Evolutionary conservation across 2,888 invertebrate genomes (phyloP).

Genomic region (Hypselothyrea guttata): DNA sequence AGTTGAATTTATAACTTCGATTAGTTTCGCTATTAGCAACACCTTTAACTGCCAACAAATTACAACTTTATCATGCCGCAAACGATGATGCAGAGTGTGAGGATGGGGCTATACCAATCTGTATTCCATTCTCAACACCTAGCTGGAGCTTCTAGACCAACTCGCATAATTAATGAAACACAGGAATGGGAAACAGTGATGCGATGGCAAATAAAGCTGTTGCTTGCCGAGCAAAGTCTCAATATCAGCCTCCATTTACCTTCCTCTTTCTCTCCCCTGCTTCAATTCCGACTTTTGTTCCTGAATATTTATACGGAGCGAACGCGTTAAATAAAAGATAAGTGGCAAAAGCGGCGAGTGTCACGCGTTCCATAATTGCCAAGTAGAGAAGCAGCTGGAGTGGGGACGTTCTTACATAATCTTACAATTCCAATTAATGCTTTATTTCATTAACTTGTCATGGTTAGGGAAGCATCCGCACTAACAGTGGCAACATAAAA

Average conservation of each 20-base stretch:
- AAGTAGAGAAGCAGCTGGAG: constrained; percentile 4
- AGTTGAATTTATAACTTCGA: constrained; percentile 75
- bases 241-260: constrained; percentile 29
- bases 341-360: constrained; percentile 62
- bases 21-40: constrained; percentile 78
- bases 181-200: constrained; percentile 49
- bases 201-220: constrained; percentile 67
- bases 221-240: constrained; percentile 40
- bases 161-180: constrained; percentile 76
- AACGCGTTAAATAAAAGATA: constrained; percentile 75
- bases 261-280: constrained; percentile 12
- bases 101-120: not conserved
- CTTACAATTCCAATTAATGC: not conserved
- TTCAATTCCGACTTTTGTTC: constrained; percentile 35
- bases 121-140: constrained; percentile 27
- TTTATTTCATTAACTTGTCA: too few relatives aligned
- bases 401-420: too few relatives aligned
- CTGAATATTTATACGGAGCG: constrained; percentile 76
- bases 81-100: constrained; percentile 53
- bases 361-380: constrained; percentile 65
- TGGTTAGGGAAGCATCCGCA: too few relatives aligned
- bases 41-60: constrained; percentile 78
- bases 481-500: too few relatives aligned
- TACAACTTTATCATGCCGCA: constrained; percentile 77
- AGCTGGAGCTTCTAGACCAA: constrained; percentile 31